A percentile compares a stretch with the other conserved stretches of the same genome.
These are phyloP conservation scores for Chiroxiphia lanceolata DNA, from an alignment of 2,797 vertebrate genomes.

Conservation along the genomic window DNA sequence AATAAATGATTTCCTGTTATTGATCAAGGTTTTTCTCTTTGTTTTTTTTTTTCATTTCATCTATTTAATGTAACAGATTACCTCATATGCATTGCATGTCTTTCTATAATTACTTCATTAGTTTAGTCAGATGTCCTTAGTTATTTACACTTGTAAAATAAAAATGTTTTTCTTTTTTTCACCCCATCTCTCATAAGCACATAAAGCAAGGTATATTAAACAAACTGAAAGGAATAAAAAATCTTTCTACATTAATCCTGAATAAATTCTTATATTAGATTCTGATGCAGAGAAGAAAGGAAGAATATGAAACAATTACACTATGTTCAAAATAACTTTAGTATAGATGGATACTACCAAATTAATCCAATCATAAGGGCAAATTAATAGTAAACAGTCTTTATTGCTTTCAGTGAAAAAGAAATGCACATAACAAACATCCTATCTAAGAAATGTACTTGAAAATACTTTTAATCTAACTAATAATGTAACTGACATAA, in stretches of 20 bases:
- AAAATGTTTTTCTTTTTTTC: fast-evolving
- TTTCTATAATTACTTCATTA: background rate
- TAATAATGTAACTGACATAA: background rate
- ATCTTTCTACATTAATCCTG: background rate
- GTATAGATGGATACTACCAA: background rate
- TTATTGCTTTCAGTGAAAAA: background rate
- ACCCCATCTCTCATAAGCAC: background rate
- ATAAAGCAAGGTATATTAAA: background rate
- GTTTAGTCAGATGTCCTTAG: background rate
- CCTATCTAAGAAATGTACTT: background rate
- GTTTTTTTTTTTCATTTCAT: background rate
- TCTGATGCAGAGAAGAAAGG: background rate
- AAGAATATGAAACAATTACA: background rate
- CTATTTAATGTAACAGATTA: background rate
- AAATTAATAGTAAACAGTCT: background rate
- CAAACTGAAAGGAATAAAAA: background rate
- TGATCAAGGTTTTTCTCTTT: background rate
- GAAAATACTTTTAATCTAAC: background rate
- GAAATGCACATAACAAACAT: background rate
- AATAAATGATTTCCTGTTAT: background rate
- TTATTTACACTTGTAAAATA: background rate
- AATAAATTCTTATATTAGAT: background rate
- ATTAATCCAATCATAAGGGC: background rate
- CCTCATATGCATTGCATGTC: background rate
- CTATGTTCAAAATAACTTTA: background rate